Evolutionary conservation across 2,797 vertebrate genomes (phyloP).

Genomic region (Arremon aurantiirostris): DNA sequence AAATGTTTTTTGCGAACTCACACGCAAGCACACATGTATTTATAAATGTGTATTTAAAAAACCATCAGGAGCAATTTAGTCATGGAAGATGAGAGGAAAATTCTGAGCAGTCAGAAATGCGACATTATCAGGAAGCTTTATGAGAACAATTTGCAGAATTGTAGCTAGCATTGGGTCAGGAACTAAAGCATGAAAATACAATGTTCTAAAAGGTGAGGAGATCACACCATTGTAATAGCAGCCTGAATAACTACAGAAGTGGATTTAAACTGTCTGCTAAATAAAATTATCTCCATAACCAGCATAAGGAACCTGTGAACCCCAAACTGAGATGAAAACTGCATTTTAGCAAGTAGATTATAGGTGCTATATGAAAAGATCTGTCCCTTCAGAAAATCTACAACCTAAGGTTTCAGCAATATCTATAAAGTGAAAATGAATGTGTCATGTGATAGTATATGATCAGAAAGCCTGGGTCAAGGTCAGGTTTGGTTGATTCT

Average conservation of each 20-base stretch:
- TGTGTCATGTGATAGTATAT: background rate
- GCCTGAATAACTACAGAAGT: background rate
- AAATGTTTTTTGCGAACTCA: background rate
- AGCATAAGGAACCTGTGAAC: background rate
- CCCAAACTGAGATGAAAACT: background rate
- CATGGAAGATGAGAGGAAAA: background rate
- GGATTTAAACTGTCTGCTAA: background rate
- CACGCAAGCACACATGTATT: background rate
- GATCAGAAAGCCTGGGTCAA: background rate
- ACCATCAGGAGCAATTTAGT: background rate
- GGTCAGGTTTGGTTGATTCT: background rate
- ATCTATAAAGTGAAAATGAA: background rate
- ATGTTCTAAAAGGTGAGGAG: background rate
- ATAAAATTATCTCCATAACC: background rate
- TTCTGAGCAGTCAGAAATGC: background rate
- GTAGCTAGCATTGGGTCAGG: background rate
- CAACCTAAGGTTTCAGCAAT: background rate
- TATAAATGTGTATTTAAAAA: constrained; percentile 5
- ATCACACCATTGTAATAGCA: background rate
- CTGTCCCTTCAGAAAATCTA: background rate
- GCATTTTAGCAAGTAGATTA: background rate
- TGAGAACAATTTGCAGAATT: background rate
- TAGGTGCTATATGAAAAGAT: background rate
- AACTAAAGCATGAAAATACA: background rate
- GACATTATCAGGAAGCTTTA: background rate